Evolutionary conservation across 37 sponge, comb jelly and placozoan species (phyloP), one percentile per base, ranked within the genome.

Genomic region (Ianthella basta): DNA sequence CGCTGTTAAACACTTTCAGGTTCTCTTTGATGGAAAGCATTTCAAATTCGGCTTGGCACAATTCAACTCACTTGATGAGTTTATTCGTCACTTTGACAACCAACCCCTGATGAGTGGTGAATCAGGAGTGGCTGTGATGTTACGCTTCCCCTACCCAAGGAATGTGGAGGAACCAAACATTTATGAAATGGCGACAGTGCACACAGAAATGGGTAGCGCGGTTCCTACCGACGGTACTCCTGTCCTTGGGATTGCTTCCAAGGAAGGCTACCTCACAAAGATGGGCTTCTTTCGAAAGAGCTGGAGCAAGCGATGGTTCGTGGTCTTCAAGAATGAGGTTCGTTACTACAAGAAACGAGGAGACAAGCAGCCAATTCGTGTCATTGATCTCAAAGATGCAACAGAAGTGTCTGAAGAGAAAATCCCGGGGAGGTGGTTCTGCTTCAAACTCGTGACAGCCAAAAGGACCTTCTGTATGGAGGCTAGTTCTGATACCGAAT

Each of bases 71-170:
- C 85, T 96, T 29, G 56, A 87, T 13, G 85, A 94, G 36, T 70
- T 96, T 50, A 39, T 83, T 30, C 91, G 88, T 0, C 97, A 96
- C 84, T 96, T 96, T 73, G 87, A 88, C 20, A 94, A 89, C 73
- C 85, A 87, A 55, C 97, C 95, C n/a, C 75, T 95, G 37, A 92
- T 95, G 21, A 90, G 95, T 59, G 92, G 91, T 2, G 92, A 92
- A 44, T 89, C 92, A 59, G 92, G 95, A 87, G 44, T 27, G 61
- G 55, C 27, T 15, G 56, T 53, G 15, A 39, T 85, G 33, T 27
- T 44, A 1, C 21, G 30, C 1, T 65, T 82, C 66, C 88, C 88
- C 15, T 92, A 92, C 60, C 89, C 88, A 13, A 59, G 88, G 15
- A 59, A 50, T n/a, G 89, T 92, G 34, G 24, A 54, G 6, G 92